These are phyloP conservation scores for Oscheius onirici DNA, from an alignment of 2,888 invertebrate species.

Conservation along the genomic window DNA sequence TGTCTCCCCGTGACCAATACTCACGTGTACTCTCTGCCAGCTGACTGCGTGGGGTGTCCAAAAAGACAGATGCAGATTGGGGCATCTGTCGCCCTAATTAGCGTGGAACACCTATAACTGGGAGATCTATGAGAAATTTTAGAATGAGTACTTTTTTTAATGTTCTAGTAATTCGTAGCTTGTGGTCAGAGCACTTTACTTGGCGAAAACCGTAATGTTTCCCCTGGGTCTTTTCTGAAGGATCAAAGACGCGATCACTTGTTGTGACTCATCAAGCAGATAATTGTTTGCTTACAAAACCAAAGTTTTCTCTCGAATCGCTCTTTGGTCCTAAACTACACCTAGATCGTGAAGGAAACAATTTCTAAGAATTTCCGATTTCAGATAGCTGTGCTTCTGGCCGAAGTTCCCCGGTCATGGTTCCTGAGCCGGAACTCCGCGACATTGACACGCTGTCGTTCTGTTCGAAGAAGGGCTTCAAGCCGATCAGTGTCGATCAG, in stretches of 20 bases:
- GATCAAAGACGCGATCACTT: no score
- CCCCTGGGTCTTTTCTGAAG: no score
- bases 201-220: no score
- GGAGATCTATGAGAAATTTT: not conserved
- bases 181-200: no score
- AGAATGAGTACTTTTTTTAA: no score
- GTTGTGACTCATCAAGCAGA: no score
- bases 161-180: no score
- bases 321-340: no score
- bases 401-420: constrained; percentile 31
- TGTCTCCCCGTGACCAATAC: constrained; percentile 6
- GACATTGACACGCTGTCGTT: constrained; percentile 37
- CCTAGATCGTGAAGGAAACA: no score
- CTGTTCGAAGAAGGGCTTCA: constrained; percentile 30
- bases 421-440: constrained; percentile 30
- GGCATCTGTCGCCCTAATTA: constrained; percentile 6
- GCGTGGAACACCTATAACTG: not conserved
- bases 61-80: constrained; percentile 10
- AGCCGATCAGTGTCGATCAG: constrained; percentile 14
- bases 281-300: no score
- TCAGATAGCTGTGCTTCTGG: constrained; percentile 20
- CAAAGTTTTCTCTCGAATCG: no score
- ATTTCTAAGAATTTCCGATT: not conserved
- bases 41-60: constrained; percentile 4
- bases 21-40: constrained; percentile 20